These are phyloP conservation scores for Cottoperca gobio DNA, from an alignment of 2,797 vertebrate species.

Conservation along the genomic window DNA sequence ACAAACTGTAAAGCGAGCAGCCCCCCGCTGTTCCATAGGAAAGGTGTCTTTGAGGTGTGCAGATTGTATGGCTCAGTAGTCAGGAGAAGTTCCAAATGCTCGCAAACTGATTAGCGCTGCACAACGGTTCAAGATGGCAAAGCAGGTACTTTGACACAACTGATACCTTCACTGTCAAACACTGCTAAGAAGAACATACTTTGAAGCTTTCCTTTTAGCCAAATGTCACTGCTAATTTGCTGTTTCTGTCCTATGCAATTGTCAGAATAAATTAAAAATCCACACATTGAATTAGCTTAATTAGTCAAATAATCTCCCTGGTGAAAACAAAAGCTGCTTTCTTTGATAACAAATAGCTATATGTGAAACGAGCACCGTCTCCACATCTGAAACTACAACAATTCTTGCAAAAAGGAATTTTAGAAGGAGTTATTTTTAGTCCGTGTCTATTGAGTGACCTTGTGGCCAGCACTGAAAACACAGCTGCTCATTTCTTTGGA, in stretches of 20 bases:
- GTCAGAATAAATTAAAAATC: slow-evolving; percentile 61
- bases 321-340: slow-evolving; percentile 43
- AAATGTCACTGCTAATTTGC: slow-evolving; percentile 69
- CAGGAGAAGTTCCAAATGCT: slow-evolving; percentile 72
- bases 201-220: slow-evolving; percentile 70
- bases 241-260: slow-evolving; percentile 46
- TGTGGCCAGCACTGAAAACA: slow-evolving; percentile 83
- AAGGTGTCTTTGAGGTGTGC: slow-evolving; percentile 86
- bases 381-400: slow-evolving; percentile 53
- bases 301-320: slow-evolving; percentile 37
- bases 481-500: slow-evolving; percentile 90
- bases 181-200: slow-evolving; percentile 54
- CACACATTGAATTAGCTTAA: slow-evolving; percentile 55
- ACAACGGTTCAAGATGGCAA: slow-evolving; percentile 75
- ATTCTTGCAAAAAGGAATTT: slow-evolving; percentile 67
- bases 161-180: slow-evolving; percentile 77
- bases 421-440: slow-evolving; percentile 82
- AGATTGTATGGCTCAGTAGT: slow-evolving; percentile 81
- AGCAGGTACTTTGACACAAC: slow-evolving; percentile 71
- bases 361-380: slow-evolving; percentile 32
- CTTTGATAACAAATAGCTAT: slow-evolving; percentile 54
- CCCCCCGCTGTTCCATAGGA: slow-evolving; percentile 83
- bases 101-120: slow-evolving; percentile 79
- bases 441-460: slow-evolving; percentile 79
- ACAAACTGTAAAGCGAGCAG: slow-evolving; percentile 77